Conservation (phyloP, 2,888 invertebrate genomes). For the Andrena haemorrhoa region DNA sequence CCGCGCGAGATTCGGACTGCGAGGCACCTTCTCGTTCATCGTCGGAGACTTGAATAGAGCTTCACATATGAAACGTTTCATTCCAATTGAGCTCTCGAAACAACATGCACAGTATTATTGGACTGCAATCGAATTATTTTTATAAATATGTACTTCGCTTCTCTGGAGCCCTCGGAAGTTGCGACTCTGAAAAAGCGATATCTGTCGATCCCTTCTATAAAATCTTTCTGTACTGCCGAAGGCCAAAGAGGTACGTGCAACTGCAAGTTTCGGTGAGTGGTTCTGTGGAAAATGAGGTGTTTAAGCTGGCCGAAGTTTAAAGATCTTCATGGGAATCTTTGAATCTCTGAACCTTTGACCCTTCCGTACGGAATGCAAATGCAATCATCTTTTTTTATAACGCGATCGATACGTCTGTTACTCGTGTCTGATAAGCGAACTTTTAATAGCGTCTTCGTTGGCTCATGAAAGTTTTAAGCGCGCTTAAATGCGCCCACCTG, state of each 20-base stretch:
- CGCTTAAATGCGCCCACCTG: conserved; percentile 41
- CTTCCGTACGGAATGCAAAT: background rate
- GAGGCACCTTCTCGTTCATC: background rate
- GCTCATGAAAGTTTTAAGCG: conserved; percentile 30
- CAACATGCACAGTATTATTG: background rate
- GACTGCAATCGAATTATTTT: background rate
- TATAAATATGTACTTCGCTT: background rate
- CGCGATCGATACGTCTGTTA: conserved; percentile 27
- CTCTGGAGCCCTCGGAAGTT: too few species aligned
- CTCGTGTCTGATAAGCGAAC: conserved; percentile 30
- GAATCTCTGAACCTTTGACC: background rate
- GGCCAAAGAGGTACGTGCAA: background rate
- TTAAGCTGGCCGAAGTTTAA: background rate
- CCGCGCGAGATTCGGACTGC: background rate
- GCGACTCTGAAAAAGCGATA: too few species aligned
- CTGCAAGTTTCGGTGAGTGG: background rate
- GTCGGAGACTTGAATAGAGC: background rate
- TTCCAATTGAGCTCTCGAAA: background rate
- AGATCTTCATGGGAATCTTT: background rate
- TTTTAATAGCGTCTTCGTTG: conserved; percentile 50
- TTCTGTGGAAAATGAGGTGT: background rate
- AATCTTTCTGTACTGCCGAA: background rate
- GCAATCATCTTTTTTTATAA: conserved; percentile 3
- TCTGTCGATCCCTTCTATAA: background rate
- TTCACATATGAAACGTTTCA: background rate